Evolutionary conservation across 2,113 vertebrate genomes (phyloP).

Genomic region (Epinephelus fuscoguttatus): DNA sequence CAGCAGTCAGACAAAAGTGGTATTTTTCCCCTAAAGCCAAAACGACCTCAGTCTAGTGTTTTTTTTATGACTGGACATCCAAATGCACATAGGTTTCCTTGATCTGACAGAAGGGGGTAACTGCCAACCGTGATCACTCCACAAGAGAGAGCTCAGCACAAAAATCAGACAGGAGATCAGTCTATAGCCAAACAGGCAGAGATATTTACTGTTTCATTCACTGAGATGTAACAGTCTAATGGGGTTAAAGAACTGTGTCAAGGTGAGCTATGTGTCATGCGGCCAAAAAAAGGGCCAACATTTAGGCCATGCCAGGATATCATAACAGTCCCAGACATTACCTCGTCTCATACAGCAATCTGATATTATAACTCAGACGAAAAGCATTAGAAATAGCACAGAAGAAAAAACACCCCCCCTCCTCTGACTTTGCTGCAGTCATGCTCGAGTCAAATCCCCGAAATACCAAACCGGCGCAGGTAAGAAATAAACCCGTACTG

Average conservation of each 20-base stretch:
- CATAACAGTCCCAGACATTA: neutral
- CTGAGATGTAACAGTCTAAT: neutral
- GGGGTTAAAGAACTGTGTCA: neutral
- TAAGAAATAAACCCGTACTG: constrained; percentile 23
- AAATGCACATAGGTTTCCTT: neutral
- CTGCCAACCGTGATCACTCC: constrained; percentile 7
- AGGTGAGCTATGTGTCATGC: neutral
- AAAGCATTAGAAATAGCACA: constrained; percentile 33
- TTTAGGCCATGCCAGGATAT: constrained; percentile 5
- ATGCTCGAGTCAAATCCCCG: constrained; percentile 7
- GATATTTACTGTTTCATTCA: constrained; percentile 1
- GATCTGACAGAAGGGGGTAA: neutral
- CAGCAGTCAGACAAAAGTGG: neutral
- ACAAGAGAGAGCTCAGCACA: neutral
- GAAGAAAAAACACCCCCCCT: constrained; percentile 3
- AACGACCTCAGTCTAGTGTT: neutral
- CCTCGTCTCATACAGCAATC: neutral
- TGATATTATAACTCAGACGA: constrained; percentile 7
- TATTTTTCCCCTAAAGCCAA: neutral
- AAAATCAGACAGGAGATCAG: neutral
- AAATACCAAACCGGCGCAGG: constrained; percentile 29
- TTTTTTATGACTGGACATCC: neutral
- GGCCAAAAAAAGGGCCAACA: neutral
- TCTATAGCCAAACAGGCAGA: neutral
- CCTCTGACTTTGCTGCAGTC: constrained; percentile 21